Conservation (phyloP, 2,888 invertebrate species). For the Caenorhabditis drosophilae region DNA sequence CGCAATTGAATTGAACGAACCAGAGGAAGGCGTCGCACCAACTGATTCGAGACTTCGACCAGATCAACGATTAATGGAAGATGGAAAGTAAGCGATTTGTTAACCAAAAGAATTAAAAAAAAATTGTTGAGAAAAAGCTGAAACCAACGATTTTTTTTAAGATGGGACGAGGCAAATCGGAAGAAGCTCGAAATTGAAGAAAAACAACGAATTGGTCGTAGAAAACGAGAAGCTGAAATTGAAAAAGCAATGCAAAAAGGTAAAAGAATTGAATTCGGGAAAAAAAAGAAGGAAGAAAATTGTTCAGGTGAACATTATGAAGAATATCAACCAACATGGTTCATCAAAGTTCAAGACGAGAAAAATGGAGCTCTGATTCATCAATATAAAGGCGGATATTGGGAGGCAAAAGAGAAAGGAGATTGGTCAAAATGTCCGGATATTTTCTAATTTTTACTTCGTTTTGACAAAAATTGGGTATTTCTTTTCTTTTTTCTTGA, state of each 20-base stretch:
- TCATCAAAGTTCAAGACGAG: constrained; percentile 75
- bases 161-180: constrained; percentile 86
- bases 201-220: constrained; percentile 85
- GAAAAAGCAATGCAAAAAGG: constrained; percentile 75
- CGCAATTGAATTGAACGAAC: constrained; percentile 94
- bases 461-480: neutral
- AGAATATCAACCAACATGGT: constrained; percentile 86
- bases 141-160: too few species aligned
- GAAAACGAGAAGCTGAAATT: constrained; percentile 81
- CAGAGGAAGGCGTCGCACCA: constrained; percentile 88
- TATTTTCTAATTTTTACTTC: constrained; percentile 75
- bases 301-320: constrained; percentile 75
- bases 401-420: constrained; percentile 85
- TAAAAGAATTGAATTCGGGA: constrained; percentile 38
- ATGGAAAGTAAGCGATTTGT: too few species aligned
- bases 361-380: constrained; percentile 49
- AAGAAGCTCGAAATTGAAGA: constrained; percentile 81
- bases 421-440: constrained; percentile 91
- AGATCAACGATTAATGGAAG: constrained; percentile 97
- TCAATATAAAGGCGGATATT: constrained; percentile 83
- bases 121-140: too few species aligned
- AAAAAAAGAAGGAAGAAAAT: neutral
- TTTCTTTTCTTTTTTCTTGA: too few species aligned
- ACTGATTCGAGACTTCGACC: constrained; percentile 91
- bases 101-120: too few species aligned